Base-by-base conservation (phyloP, 2,113 vertebrate genomes). In the Toxotes chatareus region DNA sequence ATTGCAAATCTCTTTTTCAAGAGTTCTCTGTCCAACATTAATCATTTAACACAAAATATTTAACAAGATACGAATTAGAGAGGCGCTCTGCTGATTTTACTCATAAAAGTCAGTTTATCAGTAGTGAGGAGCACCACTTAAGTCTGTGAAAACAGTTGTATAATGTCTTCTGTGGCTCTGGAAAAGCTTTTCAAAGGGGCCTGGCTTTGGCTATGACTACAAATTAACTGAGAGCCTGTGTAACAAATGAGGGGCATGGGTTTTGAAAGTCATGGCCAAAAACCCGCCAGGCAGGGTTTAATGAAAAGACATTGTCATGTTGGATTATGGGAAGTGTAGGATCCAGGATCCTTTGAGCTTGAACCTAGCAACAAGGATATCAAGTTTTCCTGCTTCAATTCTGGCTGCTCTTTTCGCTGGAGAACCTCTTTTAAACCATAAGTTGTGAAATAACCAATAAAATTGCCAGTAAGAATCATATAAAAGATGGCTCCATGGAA, bases 201-300 rank as follows among this genome's bases (percentile, higher is more conserved):
- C 19, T 10, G 23, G 64, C 64, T 66, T 51, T 34, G 27, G 47
- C 31, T 51, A n/a, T 51, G 65, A 74, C 56, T 42, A 62, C 21
- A 78, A 78, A 44, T 69, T 0, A 72, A 55, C 65, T 64, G 13
- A 32, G 62, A 46, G n/a, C n/a, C 64, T 31, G 0, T 46, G 19
- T 57, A 34, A 57, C 49, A 34, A 64, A 66, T 27, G 11, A 4
- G 27, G 27, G 23, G 4, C 14, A 49, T 66, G 7, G 4, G 38
- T 40, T 40, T 40, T 6, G 38, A 66, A 31, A 21, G 42, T 31
- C 64, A 17, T 49, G 17, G 44, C 7, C 16, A 66, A 49, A 49
- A 66, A 66, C 4, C 27, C 5, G 23, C 4, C 46, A 1, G 44
- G 27, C 44, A 13, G 31, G 44, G 8, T 51, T 51, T 49, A 16